These are phyloP conservation scores for Amblyopsis rosae DNA, from an alignment of 2,113 vertebrate species.

Conservation along the genomic window DNA sequence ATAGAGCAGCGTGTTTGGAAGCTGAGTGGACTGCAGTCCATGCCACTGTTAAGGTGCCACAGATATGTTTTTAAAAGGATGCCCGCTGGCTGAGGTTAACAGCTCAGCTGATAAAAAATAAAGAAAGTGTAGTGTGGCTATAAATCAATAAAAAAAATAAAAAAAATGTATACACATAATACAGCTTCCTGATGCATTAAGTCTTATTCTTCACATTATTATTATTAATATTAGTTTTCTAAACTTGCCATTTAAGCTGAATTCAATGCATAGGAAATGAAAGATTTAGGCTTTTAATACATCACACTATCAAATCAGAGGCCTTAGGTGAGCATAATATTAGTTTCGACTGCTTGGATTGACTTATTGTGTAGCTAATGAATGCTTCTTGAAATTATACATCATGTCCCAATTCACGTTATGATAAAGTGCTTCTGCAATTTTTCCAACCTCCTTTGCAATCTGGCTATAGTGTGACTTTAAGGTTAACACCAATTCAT, in stretches of 20 bases:
- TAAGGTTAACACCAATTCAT: background rate
- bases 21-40: constrained; percentile 32
- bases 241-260: no score
- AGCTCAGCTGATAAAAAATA: constrained; percentile 38
- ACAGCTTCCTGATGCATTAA: background rate
- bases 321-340: background rate
- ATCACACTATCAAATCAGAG: background rate
- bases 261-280: no score
- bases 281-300: background rate
- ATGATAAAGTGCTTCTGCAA: background rate
- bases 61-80: constrained; percentile 32
- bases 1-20: constrained; percentile 41
- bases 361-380: background rate
- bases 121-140: background rate
- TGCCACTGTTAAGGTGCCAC: constrained; percentile 16
- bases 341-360: background rate
- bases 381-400: background rate
- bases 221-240: no score
- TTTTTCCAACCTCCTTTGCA: background rate
- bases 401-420: background rate
- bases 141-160: constrained; percentile 6
- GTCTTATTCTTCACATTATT: background rate
- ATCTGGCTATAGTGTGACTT: background rate
- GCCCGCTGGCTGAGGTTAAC: constrained; percentile 16
- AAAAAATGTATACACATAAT: background rate